Conservation (phyloP, 2,888 invertebrate genomes). For the Chymomyza amoena region DNA sequence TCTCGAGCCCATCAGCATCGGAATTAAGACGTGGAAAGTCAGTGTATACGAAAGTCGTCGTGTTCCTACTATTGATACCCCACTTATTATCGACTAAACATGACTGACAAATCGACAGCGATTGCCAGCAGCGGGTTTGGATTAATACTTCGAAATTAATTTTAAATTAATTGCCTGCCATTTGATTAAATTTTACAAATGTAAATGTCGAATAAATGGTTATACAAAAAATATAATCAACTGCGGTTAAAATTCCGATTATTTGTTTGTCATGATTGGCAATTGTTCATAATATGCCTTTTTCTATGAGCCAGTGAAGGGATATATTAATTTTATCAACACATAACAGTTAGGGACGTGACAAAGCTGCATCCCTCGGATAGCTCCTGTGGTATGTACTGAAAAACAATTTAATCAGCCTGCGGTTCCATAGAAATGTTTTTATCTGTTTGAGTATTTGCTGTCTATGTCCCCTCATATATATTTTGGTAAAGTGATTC, state of each 20-base stretch:
- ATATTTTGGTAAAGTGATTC: background rate
- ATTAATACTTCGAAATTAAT: background rate
- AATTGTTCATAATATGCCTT: background rate
- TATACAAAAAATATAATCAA: too few species aligned
- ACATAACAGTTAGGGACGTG: background rate
- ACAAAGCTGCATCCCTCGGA: too few species aligned
- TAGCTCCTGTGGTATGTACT: too few species aligned
- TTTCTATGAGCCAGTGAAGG: background rate
- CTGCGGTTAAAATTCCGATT: background rate
- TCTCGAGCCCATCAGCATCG: too few species aligned
- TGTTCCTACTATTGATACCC: too few species aligned
- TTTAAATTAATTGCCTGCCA: background rate
- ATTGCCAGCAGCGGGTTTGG: background rate
- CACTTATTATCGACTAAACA: background rate
- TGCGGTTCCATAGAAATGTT: too few species aligned
- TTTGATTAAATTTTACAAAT: background rate
- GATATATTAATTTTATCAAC: background rate
- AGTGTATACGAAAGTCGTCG: too few species aligned
- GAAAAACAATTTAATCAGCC: too few species aligned
- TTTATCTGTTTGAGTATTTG: background rate
- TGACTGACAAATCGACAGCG: background rate
- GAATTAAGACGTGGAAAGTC: too few species aligned
- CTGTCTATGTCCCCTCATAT: background rate
- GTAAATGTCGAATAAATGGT: background rate
- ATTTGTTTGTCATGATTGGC: background rate